Base-by-base conservation (phyloP, 2,113 vertebrate genomes). In the Tretioscincus oriximinensis region DNA sequence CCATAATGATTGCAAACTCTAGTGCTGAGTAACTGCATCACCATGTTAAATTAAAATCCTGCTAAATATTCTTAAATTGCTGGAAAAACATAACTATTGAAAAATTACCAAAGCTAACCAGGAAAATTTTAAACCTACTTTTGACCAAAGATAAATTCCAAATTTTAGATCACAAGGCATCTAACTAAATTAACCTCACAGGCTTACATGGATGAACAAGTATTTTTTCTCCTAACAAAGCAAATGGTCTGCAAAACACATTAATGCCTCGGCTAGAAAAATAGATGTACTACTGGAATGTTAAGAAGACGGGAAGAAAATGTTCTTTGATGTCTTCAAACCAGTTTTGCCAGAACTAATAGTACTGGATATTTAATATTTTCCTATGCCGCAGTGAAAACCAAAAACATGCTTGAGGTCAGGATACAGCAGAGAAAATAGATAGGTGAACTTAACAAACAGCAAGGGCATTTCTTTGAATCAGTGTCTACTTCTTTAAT, bases 391-490 rank as follows among this genome's bases (percentile, higher is more conserved):
- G 1, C 2, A 11, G 1, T 5, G 84, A 11, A 8, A 81, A 74
- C 31, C 65, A 77, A 14, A 79, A 63, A 21, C 2, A 77, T 6
- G 11, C 7, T 70, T 82, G 73, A 63, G 29, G 26, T 70, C 22
- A 31, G 69, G 4, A 49, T 60, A 69, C 18, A 81, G 85, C 81
- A 82, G 54, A 0, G 81, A 61, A 78, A 64, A 64, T 81, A 77
- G 47, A 9, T 20, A 80, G 47, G 35, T 60, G 31, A 87, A 74
- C 65, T 14, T 22, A 69, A 70, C 45, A 70, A 76, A 14, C 9
- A 14, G 26, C 0, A 78, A 65, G 76, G 18, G 5, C 54, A 16
- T 14, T 45, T 79, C 54, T 75, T 0, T 7, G 66, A 67, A 47
- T 68, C 20, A 60, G 9, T 41, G 54, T 1, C 67, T 49, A 60